These are phyloP conservation scores for Sminthurinus signatus DNA, from an alignment of 1,140 invertebrate genomes.

Conservation along the genomic window DNA sequence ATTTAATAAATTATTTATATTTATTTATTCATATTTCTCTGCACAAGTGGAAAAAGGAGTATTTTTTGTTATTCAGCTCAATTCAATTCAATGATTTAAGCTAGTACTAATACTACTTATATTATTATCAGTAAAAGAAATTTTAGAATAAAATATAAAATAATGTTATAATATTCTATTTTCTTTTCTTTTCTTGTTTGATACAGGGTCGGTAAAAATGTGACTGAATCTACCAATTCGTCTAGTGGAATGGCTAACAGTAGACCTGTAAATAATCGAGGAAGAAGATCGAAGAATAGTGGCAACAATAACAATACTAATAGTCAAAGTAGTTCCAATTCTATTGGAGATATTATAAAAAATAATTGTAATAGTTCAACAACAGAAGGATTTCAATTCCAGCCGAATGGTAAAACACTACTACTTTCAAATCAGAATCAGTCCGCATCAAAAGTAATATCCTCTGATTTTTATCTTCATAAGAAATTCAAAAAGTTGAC, in stretches of 20 bases:
- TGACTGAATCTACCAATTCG: neutral
- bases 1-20: no score
- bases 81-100: no score
- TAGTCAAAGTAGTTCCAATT: neutral
- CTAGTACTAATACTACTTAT: no score
- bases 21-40: no score
- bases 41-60: no score
- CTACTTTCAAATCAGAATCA: neutral
- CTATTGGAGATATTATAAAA: slow-evolving; percentile 3
- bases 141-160: no score
- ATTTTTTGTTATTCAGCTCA: no score
- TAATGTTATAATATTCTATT: no score
- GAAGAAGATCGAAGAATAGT: no score
- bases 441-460: neutral
- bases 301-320: neutral
- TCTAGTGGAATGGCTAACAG: neutral
- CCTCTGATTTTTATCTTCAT: slow-evolving; percentile 31
- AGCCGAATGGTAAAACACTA: neutral
- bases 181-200: no score
- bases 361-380: slow-evolving; percentile 1
- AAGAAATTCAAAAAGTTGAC: slow-evolving; percentile 41
- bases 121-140: no score
- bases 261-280: neutral
- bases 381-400: neutral
- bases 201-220: no score